Conservation (phyloP, 30 jellyfish, hydroid and myxozoan genomes). For the Catostylus mosaicus region DNA sequence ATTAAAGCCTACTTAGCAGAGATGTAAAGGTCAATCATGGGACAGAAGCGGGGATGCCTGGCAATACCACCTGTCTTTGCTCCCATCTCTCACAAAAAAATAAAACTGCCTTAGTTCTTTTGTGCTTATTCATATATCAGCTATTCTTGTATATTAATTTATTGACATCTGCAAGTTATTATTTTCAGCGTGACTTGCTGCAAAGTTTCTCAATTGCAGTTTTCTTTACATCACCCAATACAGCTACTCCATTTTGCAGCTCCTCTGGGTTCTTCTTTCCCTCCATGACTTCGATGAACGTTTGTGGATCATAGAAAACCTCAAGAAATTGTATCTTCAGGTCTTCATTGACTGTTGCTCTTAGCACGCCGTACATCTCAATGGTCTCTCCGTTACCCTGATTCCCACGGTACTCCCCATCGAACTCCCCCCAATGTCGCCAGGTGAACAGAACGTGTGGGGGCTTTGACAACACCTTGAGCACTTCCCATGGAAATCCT, state of each 20-base stretch:
- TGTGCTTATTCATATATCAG: no score
- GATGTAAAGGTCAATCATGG: no score
- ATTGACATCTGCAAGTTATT: no score
- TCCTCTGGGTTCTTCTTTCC: conserved; percentile 17
- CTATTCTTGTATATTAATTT: no score
- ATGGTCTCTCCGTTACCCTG: conserved; percentile 21
- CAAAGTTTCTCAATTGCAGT: conserved; percentile 25
- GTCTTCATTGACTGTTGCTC: conserved; percentile 35
- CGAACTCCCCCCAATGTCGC: conserved; percentile 77
- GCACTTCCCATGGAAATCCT: conserved; percentile 74
- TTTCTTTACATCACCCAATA: background rate
- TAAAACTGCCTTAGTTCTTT: no score
- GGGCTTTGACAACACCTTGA: conserved; percentile 65
- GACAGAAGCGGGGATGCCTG: no score
- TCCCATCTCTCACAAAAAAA: no score
- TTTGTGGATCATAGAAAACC: conserved; percentile 58
- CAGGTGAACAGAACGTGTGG: conserved; percentile 62
- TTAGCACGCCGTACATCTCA: conserved; percentile 56
- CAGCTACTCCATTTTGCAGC: background rate
- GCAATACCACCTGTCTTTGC: no score
- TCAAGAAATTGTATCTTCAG: conserved; percentile 34
- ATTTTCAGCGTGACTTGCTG: no score
- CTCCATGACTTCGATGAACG: conserved; percentile 45
- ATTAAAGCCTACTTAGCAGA: no score
- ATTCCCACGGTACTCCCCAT: conserved; percentile 50